A percentile compares a stretch with the other conserved stretches of the same genome.
Conservation (phyloP, 1,140 invertebrate species). For the Eupeodes corollae region DNA sequence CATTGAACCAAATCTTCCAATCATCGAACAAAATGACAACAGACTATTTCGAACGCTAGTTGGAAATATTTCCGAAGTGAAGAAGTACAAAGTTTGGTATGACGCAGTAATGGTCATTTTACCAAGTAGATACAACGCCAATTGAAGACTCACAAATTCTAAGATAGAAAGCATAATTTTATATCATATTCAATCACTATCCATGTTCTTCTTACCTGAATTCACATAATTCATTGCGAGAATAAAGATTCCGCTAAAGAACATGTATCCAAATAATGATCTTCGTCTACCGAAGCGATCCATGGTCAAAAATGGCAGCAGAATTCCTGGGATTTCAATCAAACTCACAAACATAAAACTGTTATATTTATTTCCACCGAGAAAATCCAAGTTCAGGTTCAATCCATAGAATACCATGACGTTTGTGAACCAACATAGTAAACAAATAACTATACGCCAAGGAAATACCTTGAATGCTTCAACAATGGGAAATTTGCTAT, state of each 20-base stretch:
- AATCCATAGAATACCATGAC: conserved; percentile 69
- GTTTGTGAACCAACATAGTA: conserved; percentile 57
- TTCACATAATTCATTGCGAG: conserved; percentile 17
- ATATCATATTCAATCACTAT: no score
- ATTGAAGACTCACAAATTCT: no score
- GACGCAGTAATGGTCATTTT: no score
- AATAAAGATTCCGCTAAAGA: conserved; percentile 45
- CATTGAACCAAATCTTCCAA: no score
- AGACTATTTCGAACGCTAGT: no score
- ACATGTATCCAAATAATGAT: conserved; percentile 46
- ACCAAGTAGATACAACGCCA: no score
- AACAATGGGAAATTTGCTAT: conserved; percentile 23
- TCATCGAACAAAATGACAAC: no score
- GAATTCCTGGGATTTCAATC: conserved; percentile 61
- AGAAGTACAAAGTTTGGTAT: no score
- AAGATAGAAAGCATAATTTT: no score
- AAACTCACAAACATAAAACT: conserved; percentile 59
- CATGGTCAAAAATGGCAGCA: conserved; percentile 50
- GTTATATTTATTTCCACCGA: conserved; percentile 56
- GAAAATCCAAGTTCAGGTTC: no score
- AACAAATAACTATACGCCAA: conserved; percentile 49
- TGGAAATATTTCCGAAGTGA: no score
- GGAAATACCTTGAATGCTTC: conserved; percentile 19
- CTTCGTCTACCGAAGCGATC: conserved; percentile 51
- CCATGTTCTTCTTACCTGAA: conserved; percentile 11